Percentiles rank a stretch among this genome's conserved stretches.
Conservation (phyloP, 1,140 invertebrate genomes). For the Pomacea maculata region DNA sequence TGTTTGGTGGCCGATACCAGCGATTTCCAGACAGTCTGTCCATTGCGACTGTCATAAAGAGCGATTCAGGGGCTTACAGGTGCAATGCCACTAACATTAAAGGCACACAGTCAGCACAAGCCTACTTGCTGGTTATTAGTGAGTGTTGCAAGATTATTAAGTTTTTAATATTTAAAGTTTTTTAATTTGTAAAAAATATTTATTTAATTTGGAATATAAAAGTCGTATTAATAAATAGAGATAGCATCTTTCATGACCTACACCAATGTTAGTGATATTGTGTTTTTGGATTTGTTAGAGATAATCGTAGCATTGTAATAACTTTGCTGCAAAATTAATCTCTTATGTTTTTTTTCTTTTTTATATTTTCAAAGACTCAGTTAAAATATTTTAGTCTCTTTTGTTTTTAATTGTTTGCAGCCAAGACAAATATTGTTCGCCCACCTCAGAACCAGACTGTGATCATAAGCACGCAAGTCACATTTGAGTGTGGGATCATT, state of each 20-base stretch:
- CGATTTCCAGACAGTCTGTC: conserved; percentile 87
- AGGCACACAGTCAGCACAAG: conserved; percentile 83
- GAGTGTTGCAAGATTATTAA: conserved; percentile 34
- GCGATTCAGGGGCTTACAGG: conserved; percentile 87
- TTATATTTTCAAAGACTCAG: not conserved
- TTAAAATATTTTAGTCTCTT: not conserved
- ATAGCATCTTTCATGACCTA: too few relatives aligned
- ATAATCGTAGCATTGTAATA: not conserved
- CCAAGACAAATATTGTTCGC: conserved; percentile 89
- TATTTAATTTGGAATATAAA: too few relatives aligned
- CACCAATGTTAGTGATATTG: not conserved
- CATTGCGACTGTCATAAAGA: conserved; percentile 78
- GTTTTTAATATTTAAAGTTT: too few relatives aligned
- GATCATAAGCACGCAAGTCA: conserved; percentile 87
- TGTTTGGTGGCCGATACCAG: conserved; percentile 75
- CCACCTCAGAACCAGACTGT: conserved; percentile 90
- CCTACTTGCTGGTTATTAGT: conserved; percentile 84
- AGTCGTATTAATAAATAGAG: not conserved
- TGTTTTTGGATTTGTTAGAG: not conserved
- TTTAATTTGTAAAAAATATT: too few relatives aligned
- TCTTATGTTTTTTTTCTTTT: not conserved
- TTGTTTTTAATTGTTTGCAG: conserved; percentile 67
- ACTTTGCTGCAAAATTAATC: not conserved
- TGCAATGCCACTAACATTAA: conserved; percentile 89
- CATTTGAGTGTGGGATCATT: conserved; percentile 92